Base-by-base conservation (phyloP, 2,797 vertebrate species). In the Takifugu rubripes region DNA sequence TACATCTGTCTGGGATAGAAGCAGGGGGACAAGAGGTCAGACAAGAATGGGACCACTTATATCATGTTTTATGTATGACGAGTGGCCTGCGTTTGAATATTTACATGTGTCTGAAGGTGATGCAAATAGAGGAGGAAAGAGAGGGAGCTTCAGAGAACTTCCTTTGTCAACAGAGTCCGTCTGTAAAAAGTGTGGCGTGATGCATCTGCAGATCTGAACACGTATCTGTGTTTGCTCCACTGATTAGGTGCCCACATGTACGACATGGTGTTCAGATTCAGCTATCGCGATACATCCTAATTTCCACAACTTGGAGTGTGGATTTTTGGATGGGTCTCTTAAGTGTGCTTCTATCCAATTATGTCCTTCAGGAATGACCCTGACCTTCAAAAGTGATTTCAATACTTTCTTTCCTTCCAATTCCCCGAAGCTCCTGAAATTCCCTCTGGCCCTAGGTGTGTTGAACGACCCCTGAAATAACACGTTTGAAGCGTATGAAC, bases 31-130 rank as follows among this genome's bases (percentile, higher is more conserved):
- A 80, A 84, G 81, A 84, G 89, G 87, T 91, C 89, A 86, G 79
- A 85, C 79, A 83, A 80, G 80, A 75, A 64, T 70, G 79, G 77
- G 85, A 87, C 86, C 74, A 84, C 79, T 86, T 83, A 77, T 81
- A 85, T 82, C 84, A 87, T 89, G 87, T 88, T 85, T 91, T 87
- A 90, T 90, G 85, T 74, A 87, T 88, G 83, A 85, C 72, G 72
- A 70, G 83, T 85, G 80, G 75, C 83, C 69, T 81, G 79, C 72
- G 78, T 81, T 80, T 82, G 84, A 84, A 86, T 86, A 87, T 86
- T 88, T 89, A 86, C 83, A 88, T 84, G 78, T 85, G 83, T 89
- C 83, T 88, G 76, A 83, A 81, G 86, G 83, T 87, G 84, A 85
- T 84, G 84, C 78, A 86, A 89, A 85, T 86, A 66, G 36, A 40